phyloP scores from a whole-genome alignment of 1,140 invertebrate species.

The Lamellibrachia luymesi region DNA sequence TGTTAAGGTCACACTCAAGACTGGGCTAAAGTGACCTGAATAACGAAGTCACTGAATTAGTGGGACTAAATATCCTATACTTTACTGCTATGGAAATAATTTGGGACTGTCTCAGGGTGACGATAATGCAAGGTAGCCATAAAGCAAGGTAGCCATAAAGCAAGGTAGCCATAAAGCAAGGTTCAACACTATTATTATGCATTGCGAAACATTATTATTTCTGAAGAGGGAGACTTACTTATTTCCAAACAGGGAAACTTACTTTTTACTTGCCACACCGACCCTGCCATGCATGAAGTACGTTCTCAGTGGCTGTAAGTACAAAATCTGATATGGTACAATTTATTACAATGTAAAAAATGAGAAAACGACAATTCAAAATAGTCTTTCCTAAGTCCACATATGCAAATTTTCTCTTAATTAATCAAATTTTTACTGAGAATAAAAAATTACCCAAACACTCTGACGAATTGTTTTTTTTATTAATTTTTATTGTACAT shows the following conservation, averaged over 20 bases:
- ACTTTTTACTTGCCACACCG: conserved; percentile 12
- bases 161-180: background rate
- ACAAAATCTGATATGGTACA: conserved; percentile 8
- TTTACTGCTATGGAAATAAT: no score
- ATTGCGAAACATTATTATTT: background rate
- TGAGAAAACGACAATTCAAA: background rate
- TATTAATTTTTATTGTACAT: background rate
- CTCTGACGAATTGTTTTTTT: background rate
- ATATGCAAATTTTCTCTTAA: background rate
- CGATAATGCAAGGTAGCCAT: background rate
- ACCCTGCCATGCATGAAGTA: conserved; percentile 38
- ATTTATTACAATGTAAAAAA: background rate
- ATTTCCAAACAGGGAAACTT: background rate
- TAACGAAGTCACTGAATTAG: no score
- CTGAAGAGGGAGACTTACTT: background rate
- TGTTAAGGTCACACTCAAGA: no score
- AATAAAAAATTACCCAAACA: background rate
- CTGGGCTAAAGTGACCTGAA: no score
- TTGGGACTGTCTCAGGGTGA: background rate
- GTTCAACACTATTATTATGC: background rate
- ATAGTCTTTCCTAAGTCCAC: background rate
- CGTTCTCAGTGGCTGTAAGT: conserved; percentile 34
- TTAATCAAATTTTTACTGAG: background rate
- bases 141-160: no score
- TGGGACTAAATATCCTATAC: no score